Percentiles rank a stretch among this genome's conserved stretches.
phyloP scores from a whole-genome alignment of 2,113 vertebrate species.

The Pyxicephalus adspersus region DNA sequence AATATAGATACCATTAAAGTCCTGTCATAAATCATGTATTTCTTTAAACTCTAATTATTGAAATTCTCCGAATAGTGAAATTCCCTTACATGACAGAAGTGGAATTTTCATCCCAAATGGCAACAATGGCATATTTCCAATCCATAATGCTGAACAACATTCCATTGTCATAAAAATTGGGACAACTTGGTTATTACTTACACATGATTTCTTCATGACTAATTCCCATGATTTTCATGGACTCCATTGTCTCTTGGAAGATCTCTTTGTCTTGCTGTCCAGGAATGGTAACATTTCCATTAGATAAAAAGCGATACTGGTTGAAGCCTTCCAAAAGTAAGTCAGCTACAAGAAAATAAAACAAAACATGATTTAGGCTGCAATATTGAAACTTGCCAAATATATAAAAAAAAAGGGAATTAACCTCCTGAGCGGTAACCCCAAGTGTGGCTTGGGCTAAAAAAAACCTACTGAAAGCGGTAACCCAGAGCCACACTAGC shows the following conservation, averaged over 20 bases:
- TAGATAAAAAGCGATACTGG: constrained; percentile 84
- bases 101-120: background rate
- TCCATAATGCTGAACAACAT: background rate
- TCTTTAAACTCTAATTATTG: too few relatives aligned
- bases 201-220: constrained; percentile 80
- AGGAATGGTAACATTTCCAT: constrained; percentile 77
- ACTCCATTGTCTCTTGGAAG: constrained; percentile 90
- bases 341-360: constrained; percentile 68
- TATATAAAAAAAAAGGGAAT: too few relatives aligned
- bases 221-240: constrained; percentile 88
- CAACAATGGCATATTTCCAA: constrained; percentile 5
- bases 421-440: too few relatives aligned
- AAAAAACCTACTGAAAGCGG: too few relatives aligned
- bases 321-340: constrained; percentile 80
- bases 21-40: too few relatives aligned
- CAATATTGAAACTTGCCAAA: too few relatives aligned
- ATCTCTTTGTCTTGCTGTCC: constrained; percentile 87
- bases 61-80: too few relatives aligned
- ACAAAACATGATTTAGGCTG: background rate
- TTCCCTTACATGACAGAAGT: too few relatives aligned
- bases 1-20: too few relatives aligned
- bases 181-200: constrained; percentile 70
- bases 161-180: background rate
- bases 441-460: too few relatives aligned
- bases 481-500: too few relatives aligned